Evolutionary conservation across 2,888 invertebrate genomes (phyloP).

Genomic region (Escarpia spicata): DNA sequence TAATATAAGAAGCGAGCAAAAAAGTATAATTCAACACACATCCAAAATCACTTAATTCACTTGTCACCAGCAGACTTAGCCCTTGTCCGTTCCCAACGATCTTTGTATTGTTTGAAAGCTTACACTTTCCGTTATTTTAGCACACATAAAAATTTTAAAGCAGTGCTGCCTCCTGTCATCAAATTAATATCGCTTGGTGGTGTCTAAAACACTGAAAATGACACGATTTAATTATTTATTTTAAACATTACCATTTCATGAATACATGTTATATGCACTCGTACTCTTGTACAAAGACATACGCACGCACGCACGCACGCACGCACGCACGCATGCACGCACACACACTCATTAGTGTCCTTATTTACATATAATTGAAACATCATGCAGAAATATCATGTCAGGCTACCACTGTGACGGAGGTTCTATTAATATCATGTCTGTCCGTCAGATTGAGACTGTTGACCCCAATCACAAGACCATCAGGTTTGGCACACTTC

Average conservation of each 20-base stretch:
- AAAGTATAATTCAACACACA: too few relatives aligned
- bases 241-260: background rate
- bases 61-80: too few relatives aligned
- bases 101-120: too few relatives aligned
- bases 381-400: background rate
- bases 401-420: background rate
- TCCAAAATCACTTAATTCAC: too few relatives aligned
- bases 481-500: conserved; percentile 60
- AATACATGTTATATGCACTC: background rate
- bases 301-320: background rate
- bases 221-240: too few relatives aligned
- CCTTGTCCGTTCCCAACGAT: too few relatives aligned
- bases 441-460: conserved; percentile 59
- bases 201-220: too few relatives aligned
- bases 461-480: conserved; percentile 60
- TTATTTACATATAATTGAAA: background rate
- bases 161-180: too few relatives aligned
- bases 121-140: too few relatives aligned
- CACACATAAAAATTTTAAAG: too few relatives aligned
- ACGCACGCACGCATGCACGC: background rate
- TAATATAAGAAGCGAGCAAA: background rate
- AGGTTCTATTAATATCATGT: background rate
- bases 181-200: too few relatives aligned
- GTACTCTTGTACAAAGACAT: background rate
- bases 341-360: background rate